Conservation (phyloP, 2,888 invertebrate genomes). For the Amorpha juglandis region DNA sequence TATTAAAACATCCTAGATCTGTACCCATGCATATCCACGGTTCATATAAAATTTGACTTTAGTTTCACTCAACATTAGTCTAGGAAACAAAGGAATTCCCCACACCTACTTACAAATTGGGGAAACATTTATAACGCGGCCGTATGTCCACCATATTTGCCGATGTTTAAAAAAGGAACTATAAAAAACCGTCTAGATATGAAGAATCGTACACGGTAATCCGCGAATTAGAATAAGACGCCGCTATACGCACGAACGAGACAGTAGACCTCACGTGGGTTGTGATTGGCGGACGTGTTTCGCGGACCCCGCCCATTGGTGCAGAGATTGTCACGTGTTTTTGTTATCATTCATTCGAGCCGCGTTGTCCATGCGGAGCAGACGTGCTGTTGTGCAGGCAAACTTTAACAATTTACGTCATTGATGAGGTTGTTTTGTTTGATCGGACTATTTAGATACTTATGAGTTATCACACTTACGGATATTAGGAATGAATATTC, state of each 20-base stretch:
- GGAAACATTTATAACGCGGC: constrained; percentile 51
- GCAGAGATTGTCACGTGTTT: constrained; percentile 66
- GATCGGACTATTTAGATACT: too few species aligned
- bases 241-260: constrained; percentile 41
- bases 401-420: constrained; percentile 62
- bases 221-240: constrained; percentile 61
- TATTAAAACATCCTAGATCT: neutral
- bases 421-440: constrained; percentile 30
- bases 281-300: constrained; percentile 48
- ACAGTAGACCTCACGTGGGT: constrained; percentile 31
- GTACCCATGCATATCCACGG: too few species aligned
- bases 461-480: too few species aligned
- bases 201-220: constrained; percentile 72
- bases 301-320: constrained; percentile 55
- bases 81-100: constrained; percentile 24
- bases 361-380: constrained; percentile 32
- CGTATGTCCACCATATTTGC: constrained; percentile 52
- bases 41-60: constrained; percentile 6
- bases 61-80: constrained; percentile 1
- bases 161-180: constrained; percentile 67
- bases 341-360: constrained; percentile 49
- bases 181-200: constrained; percentile 72
- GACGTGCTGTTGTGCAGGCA: constrained; percentile 50
- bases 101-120: constrained; percentile 34
- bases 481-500: too few species aligned